Base-by-base conservation (phyloP, 2,888 invertebrate genomes). In the Candidula unifasciata region DNA sequence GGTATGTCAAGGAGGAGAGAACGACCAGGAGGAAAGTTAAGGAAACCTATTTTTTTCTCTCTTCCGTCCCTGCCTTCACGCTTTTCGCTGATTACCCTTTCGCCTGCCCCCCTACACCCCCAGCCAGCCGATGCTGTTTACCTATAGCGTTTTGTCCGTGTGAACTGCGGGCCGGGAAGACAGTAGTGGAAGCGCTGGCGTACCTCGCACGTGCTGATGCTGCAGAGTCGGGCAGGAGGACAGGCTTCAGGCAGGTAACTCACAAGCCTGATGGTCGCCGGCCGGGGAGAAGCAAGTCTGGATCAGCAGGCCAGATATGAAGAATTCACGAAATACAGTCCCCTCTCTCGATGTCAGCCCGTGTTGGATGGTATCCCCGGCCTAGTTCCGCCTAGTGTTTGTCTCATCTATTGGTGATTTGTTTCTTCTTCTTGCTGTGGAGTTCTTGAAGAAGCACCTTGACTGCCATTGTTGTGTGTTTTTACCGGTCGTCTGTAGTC, bases 401-500 rank as follows among this genome's bases (percentile, higher is more conserved):
- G 35, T 24, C 30, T 79, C 66, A 6, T 33, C 33, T 35, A 60
- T n/a, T 30, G 16, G 60, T 27, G 78, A 30, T 60, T 57, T 35
- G 33, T 54, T n/a, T n/a, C n/a, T n/a, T n/a, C 78, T 74, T 10
- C 54, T 13, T 60, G 13, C n/a, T n/a, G 60, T 6, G 3, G n/a
- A 52, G 5, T 27, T 60, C 54, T 21, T 2, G 74, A 74, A 18
- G 71, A n/a, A 21, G 21, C 60, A 37, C 27, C n/a, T 18, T 5
- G 16, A 52, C 54, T 27, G 27, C 2, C 21, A 8, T 24, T 64
- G 6, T 79, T 24, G 68, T 66, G 64, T 3, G 33, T 24, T 66
- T 73, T 68, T 27, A 37, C 54, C 33, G 57, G 80, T 27, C 80
- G 80, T 57, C 57, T 80, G 69, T 69, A 80, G 80, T 80, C 71